Evolutionary conservation across 2,113 vertebrate species (phyloP).

Genomic region (Irena cyanogastra): DNA sequence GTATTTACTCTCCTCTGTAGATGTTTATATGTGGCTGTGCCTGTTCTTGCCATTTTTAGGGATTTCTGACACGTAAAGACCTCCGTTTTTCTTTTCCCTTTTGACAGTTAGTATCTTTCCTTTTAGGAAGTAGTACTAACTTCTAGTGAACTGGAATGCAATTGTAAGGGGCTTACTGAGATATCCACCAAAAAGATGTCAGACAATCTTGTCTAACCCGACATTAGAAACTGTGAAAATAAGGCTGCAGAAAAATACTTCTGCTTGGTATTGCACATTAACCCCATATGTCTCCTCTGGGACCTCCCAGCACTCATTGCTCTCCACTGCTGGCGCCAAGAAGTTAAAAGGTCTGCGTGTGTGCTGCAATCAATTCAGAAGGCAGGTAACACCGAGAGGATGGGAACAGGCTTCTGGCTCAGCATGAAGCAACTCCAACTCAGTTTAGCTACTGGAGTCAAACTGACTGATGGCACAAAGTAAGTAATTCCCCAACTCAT

Average conservation of each 20-base stretch:
- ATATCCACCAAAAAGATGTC: constrained; percentile 6
- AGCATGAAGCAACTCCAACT: neutral
- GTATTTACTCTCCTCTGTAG: neutral
- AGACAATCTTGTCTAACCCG: neutral
- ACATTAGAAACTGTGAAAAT: constrained; percentile 4
- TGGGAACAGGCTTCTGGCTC: neutral
- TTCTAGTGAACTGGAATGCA: neutral
- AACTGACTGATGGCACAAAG: neutral
- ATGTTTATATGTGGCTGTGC: neutral
- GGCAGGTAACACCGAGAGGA: neutral
- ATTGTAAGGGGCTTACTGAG: neutral
- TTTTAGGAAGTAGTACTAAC: neutral
- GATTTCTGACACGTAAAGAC: neutral
- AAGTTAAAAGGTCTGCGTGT: constrained; percentile 52
- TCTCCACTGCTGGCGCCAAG: constrained; percentile 38
- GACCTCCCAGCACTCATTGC: constrained; percentile 16
- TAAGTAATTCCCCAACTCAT: neutral
- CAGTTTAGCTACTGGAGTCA: neutral
- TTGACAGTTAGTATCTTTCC: neutral
- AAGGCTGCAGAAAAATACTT: constrained; percentile 6
- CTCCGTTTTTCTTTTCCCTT: neutral
- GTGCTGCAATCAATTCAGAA: constrained; percentile 53
- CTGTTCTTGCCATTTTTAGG: neutral
- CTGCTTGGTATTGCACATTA: neutral
- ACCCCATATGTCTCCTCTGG: neutral